phyloP scores from a whole-genome alignment of 2,113 vertebrate species.

The Nannospalax galili region DNA sequence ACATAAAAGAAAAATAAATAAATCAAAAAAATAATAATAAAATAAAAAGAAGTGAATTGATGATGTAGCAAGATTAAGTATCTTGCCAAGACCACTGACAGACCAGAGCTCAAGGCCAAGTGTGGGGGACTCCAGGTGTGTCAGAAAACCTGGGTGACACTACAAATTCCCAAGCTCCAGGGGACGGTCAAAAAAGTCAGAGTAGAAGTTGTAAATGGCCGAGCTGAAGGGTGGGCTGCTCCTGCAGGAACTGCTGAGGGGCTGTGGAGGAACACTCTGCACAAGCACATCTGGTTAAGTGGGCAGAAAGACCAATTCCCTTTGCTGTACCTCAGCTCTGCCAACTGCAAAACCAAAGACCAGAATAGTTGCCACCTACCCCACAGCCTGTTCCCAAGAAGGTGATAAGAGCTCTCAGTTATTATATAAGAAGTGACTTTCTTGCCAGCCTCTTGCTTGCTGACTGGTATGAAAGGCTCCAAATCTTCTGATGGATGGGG shows the following conservation, averaged over 20 bases:
- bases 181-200: background rate
- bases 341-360: constrained; percentile 69
- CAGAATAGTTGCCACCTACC: constrained; percentile 77
- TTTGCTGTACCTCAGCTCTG: constrained; percentile 66
- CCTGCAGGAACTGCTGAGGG: background rate
- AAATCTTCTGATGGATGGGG: background rate
- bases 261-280: background rate
- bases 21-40: no score
- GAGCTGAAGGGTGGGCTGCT: background rate
- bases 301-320: constrained; percentile 55
- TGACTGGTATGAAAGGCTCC: constrained; percentile 43
- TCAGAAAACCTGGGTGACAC: background rate
- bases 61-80: background rate
- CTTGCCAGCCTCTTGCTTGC: constrained; percentile 52
- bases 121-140: background rate
- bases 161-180: background rate
- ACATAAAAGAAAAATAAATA: no score
- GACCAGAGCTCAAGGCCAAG: background rate
- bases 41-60: no score
- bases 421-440: constrained; percentile 68
- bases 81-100: background rate
- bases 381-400: constrained; percentile 71
- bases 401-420: constrained; percentile 72
- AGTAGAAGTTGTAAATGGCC: background rate
- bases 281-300: constrained; percentile 75